phyloP scores from a whole-genome alignment of 2,113 vertebrate genomes.

The Pomatostomus ruficeps region DNA sequence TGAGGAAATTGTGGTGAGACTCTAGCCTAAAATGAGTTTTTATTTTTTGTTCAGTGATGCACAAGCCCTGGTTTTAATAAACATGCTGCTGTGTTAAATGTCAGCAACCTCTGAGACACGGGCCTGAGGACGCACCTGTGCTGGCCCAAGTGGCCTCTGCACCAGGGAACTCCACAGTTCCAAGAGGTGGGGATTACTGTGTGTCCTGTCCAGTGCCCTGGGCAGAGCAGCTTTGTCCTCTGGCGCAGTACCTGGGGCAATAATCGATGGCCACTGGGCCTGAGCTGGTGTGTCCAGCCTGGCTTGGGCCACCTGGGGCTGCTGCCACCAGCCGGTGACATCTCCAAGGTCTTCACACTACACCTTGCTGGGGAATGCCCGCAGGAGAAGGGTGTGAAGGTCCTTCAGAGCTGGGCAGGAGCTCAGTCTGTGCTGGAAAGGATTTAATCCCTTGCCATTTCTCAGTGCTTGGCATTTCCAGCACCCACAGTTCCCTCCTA shows the following conservation, averaged over 20 bases:
- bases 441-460: not conserved
- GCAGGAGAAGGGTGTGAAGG: too few species aligned
- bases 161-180: not conserved
- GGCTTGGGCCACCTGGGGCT: not conserved
- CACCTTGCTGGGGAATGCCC: not conserved
- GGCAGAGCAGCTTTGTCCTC: not conserved
- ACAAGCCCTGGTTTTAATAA: fast-evolving
- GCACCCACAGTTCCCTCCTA: not conserved
- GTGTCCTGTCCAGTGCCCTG: not conserved
- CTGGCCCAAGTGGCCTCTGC: not conserved
- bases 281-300: not conserved
- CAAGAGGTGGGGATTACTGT: not conserved
- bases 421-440: not conserved
- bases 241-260: not conserved
- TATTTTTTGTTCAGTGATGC: not conserved
- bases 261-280: not conserved
- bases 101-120: fast-evolving
- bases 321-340: not conserved
- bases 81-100: not conserved
- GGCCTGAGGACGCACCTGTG: not conserved
- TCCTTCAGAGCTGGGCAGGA: not conserved
- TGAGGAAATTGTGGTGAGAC: not conserved
- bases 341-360: not conserved
- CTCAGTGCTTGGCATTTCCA: not conserved
- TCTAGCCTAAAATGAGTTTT: not conserved